phyloP scores from a whole-genome alignment of 1,140 invertebrate species.

The Calephelis nemesis region DNA sequence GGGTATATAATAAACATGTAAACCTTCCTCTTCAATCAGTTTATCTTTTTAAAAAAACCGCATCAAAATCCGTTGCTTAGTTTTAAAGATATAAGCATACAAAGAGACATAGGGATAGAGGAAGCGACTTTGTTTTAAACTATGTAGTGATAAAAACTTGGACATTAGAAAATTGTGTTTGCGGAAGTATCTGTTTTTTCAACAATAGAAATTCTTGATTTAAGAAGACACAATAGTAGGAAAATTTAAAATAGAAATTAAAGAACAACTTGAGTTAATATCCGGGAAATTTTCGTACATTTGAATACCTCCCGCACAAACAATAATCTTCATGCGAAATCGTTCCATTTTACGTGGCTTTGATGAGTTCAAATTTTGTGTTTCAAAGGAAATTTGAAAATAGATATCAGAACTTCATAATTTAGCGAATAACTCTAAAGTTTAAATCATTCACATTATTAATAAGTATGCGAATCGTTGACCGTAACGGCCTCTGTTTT shows the following conservation, averaged over 20 bases:
- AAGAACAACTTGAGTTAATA: not conserved
- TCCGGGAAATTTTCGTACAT: conserved; percentile 5
- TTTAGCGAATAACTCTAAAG: not conserved
- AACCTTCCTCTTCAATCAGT: no score
- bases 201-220: not conserved
- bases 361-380: conserved; percentile 18
- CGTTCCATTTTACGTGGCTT: conserved; percentile 13
- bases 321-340: conserved; percentile 7
- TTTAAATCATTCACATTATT: not conserved
- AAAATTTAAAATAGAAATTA: not conserved
- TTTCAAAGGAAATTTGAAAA: conserved; percentile 15
- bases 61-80: no score
- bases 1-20: no score
- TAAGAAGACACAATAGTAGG: not conserved
- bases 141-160: no score
- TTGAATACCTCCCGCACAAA: conserved; percentile 9
- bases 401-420: not conserved
- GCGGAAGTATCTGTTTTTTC: no score
- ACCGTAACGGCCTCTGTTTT: no score
- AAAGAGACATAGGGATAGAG: no score
- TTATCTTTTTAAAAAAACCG: no score
- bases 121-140: no score
- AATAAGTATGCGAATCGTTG: no score
- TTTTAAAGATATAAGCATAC: no score
- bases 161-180: no score